Evolutionary conservation across 2,797 vertebrate genomes (phyloP).

Genomic region (Coendou prehensilis): DNA sequence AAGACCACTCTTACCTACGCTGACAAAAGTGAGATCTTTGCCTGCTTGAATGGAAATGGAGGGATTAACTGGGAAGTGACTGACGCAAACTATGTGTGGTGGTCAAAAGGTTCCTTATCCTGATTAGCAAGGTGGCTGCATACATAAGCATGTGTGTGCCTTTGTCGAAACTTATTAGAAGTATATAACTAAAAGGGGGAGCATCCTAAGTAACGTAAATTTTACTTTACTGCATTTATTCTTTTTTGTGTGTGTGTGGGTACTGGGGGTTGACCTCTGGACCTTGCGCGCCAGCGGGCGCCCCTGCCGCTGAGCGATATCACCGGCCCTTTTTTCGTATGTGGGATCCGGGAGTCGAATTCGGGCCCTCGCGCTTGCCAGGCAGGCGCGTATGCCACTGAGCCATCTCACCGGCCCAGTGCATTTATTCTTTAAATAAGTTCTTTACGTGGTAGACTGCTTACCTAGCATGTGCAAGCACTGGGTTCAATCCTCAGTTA

Average conservation of each 20-base stretch:
- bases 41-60: not conserved
- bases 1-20: not conserved
- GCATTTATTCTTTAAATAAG: not conserved
- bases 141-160: not conserved
- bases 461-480: not conserved
- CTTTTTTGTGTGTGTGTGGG: not conserved
- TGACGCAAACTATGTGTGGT: not conserved
- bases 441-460: not conserved
- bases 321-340: too few species aligned
- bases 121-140: not conserved
- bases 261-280: too few species aligned
- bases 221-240: not conserved
- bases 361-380: too few species aligned
- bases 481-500: not conserved
- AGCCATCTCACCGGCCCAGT: too few species aligned
- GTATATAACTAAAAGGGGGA: not conserved
- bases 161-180: not conserved
- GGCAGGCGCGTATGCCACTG: too few species aligned
- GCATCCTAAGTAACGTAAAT: not conserved
- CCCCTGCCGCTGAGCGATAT: too few species aligned
- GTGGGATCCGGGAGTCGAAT: too few species aligned
- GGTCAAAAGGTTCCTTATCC: not conserved
- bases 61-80: not conserved
- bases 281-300: too few species aligned
- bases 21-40: slow-evolving; percentile 20